Base-by-base conservation (phyloP, 2,797 vertebrate genomes). In the Lutjanus argentimaculatus region DNA sequence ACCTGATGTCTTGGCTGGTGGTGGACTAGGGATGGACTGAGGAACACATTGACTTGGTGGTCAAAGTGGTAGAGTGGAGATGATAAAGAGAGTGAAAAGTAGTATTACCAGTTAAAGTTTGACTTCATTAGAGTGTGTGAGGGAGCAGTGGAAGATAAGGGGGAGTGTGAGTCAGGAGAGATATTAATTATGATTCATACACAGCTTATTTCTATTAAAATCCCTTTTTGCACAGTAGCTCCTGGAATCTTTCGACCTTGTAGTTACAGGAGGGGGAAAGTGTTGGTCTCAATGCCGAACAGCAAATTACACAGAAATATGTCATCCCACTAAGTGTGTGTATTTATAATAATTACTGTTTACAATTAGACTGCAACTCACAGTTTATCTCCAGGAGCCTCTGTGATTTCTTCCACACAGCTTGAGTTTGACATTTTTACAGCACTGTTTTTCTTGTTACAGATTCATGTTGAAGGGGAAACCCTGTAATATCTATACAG, bases 311-410 rank as follows among this genome's bases (percentile, higher is more conserved):
- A 75, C 30, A 73, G 59, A 75, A 57, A 63, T 42, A 21, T 59
- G 22, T 75, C 43, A 45, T 22, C 45, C 52, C 13, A 16, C 49
- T 4, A 49, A 82, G 55, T 73, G 65, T 77, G 78, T 78, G 21
- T 75, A 66, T 65, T 77, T 83, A n/a, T 53, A 76, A 75, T 85
- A 70, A 87, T 87, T 72, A 56, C 68, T 75, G 15, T 75, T 88
- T 88, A 77, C 63, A 55, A 0, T 72, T 48, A 56, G 53, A 71
- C 70, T 77, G 45, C 17, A 84, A 72, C 69, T 58, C 16, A 61
- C 36, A 55, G 21, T 73, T 82, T 67, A 57, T 68, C 67, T 73
- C 57, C 36, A 48, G 49, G 58, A 65, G 77, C 49, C 71, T 84
- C 79, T 72, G 77, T 72, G 61, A 72, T 80, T 85, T 84, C 25